These are phyloP conservation scores for Ophion ellenae DNA, from an alignment of 2,888 invertebrate species.

Conservation along the genomic window DNA sequence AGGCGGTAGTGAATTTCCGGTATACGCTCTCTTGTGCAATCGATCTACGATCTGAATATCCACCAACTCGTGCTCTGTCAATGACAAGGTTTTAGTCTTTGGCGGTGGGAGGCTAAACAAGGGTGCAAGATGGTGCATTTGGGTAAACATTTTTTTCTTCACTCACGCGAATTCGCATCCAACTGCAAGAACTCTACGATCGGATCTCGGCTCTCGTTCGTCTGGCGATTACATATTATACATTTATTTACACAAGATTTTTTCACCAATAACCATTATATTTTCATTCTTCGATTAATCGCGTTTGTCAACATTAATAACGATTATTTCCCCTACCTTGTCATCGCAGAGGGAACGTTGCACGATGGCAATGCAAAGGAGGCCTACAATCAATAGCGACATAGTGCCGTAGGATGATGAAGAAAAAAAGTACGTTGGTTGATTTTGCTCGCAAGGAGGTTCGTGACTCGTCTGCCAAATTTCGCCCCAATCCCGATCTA, in stretches of 20 bases:
- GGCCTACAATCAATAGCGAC: not conserved
- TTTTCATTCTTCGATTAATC: too few species aligned
- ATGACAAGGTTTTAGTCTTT: not conserved
- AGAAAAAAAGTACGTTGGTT: not conserved
- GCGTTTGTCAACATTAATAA: too few species aligned
- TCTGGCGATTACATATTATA: constrained; percentile 28
- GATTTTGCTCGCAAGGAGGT: not conserved
- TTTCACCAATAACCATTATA: not conserved
- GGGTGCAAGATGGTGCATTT: too few species aligned
- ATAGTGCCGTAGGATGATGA: not conserved
- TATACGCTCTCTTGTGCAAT: constrained; percentile 44
- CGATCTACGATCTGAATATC: constrained; percentile 32
- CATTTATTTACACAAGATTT: not conserved
- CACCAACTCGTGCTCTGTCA: constrained; percentile 52
- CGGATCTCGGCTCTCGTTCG: constrained; percentile 45
- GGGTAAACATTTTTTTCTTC: too few species aligned
- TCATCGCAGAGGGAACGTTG: not conserved
- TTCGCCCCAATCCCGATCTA: not conserved
- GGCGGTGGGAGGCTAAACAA: too few species aligned
- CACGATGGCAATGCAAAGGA: constrained; percentile 21
- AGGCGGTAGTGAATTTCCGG: not conserved
- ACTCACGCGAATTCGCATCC: constrained; percentile 30
- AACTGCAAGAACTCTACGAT: constrained; percentile 28
- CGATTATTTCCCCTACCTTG: not conserved
- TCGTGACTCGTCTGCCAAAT: not conserved